These are phyloP conservation scores for Prietella phreatophila DNA, from an alignment of 2,113 vertebrate genomes.

Conservation along the genomic window DNA sequence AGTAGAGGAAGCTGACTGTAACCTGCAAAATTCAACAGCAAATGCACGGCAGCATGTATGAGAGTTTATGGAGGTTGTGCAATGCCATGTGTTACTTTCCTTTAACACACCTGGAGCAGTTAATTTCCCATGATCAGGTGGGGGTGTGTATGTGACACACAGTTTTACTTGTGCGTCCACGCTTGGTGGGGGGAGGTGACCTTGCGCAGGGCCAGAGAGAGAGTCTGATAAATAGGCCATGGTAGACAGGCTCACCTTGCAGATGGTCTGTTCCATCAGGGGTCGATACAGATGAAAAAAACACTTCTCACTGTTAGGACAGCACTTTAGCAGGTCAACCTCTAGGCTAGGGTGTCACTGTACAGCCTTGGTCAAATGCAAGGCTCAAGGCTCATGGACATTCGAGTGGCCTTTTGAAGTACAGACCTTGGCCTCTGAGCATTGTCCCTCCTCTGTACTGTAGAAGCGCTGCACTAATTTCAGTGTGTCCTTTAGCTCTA, in stretches of 20 bases:
- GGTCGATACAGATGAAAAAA: constrained; percentile 51
- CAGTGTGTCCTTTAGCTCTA: background rate
- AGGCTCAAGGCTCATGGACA: background rate
- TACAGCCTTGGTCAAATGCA: constrained; percentile 13
- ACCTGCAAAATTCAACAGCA: constrained; percentile 36
- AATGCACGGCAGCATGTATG: background rate
- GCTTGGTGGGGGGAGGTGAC: constrained; percentile 58
- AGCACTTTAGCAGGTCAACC: constrained; percentile 15
- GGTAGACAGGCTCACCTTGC: constrained; percentile 58
- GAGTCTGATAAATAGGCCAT: constrained; percentile 65
- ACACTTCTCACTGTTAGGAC: constrained; percentile 25
- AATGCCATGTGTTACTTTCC: constrained; percentile 63
- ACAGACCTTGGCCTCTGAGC: background rate
- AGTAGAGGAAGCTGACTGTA: constrained; percentile 70
- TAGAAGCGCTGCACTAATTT: constrained; percentile 2
- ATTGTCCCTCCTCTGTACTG: background rate
- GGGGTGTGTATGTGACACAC: background rate
- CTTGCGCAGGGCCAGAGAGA: constrained; percentile 67
- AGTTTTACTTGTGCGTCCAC: background rate
- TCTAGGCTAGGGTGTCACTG: background rate
- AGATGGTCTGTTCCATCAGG: constrained; percentile 62
- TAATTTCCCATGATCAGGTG: constrained; percentile 59
- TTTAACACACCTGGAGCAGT: constrained; percentile 66
- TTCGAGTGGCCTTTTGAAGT: constrained; percentile 19
- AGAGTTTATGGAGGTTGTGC: constrained; percentile 53